Evolutionary conservation across 2,888 invertebrate species (phyloP), one percentile per base, ranked within the genome.

Genomic region (Scaptomyza tumidula): DNA sequence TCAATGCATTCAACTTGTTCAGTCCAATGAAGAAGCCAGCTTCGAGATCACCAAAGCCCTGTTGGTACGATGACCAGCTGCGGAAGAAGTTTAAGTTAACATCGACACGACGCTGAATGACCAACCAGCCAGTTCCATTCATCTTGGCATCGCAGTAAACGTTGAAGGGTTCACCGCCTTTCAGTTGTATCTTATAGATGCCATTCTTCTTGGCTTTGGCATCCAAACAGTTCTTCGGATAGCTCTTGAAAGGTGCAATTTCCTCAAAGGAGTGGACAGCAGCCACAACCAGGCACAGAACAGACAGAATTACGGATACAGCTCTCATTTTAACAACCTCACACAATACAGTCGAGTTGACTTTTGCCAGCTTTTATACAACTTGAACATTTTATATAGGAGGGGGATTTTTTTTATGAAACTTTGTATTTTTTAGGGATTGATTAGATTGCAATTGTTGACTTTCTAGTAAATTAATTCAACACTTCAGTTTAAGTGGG

Each of bases 1-100:
- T 90, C n/a, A 90, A 52, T 0, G 91, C 93, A 87, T 95, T 93
- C 5, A 95, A 91, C 71, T 95, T 94, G 67, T 95, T 95, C 70
- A 95, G 88, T 1, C 95, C 95, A n/a, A 95, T 92, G 94, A 95
- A 95, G 88, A 94, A 95, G 86, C 95, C 95, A 0, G 94, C 94
- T 0, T 94, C 93, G 16, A 95, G 90, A 80, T 95, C 94, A 0
- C 95, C 96, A 81, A 96, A 96, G 6, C 96, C 95, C 49, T 93
- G 88, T 75, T 94, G 94, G 86, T 95, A 96, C 58, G 94, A 94
- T 0, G 93, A 88, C 95, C 95, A 95, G 44, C 92, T 89, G 75
- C 94, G 93, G 78, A 93, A 94, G 88, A 95, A 96, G 79, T 95
- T 94, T 82, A 94, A 94, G 0, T 93, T 92, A 0, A 95, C 95